Evolutionary conservation across 2,797 vertebrate species (phyloP).

Genomic region (Tadarida brasiliensis): DNA sequence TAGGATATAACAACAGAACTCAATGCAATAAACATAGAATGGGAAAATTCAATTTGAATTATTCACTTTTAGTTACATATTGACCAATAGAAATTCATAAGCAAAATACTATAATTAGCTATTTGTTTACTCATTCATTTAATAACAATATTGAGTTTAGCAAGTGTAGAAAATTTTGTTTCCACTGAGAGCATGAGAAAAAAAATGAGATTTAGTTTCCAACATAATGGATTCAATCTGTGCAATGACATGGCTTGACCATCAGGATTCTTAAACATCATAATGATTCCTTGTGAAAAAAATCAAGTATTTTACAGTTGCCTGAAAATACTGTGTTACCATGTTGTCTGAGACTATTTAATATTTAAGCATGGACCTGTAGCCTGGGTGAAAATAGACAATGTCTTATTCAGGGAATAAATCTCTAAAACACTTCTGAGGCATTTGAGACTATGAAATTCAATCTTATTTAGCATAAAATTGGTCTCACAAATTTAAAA

Average conservation of each 20-base stretch:
- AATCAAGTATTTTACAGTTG: constrained; percentile 46
- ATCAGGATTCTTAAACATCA: constrained; percentile 36
- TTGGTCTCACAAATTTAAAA: constrained; percentile 46
- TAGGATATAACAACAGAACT: not conserved
- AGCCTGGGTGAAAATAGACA: not conserved
- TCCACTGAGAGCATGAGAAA: not conserved
- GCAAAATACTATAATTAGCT: not conserved
- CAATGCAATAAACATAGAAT: not conserved
- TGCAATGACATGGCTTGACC: not conserved
- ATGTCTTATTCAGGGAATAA: not conserved
- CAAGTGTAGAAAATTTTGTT: not conserved
- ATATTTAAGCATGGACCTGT: constrained; percentile 40
- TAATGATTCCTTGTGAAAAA: constrained; percentile 29
- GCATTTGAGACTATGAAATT: constrained; percentile 55
- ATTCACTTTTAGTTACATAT: constrained; percentile 23
- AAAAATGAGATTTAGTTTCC: not conserved
- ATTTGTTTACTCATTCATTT: not conserved
- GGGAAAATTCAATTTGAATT: not conserved
- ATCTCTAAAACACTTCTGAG: constrained; percentile 37
- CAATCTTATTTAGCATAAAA: constrained; percentile 31
- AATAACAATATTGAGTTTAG: not conserved
- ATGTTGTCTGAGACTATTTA: not conserved
- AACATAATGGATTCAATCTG: not conserved
- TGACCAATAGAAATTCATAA: not conserved
- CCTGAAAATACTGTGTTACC: constrained; percentile 38